Conservation (phyloP, 2,797 vertebrate species). For the Ciconia nigra region DNA sequence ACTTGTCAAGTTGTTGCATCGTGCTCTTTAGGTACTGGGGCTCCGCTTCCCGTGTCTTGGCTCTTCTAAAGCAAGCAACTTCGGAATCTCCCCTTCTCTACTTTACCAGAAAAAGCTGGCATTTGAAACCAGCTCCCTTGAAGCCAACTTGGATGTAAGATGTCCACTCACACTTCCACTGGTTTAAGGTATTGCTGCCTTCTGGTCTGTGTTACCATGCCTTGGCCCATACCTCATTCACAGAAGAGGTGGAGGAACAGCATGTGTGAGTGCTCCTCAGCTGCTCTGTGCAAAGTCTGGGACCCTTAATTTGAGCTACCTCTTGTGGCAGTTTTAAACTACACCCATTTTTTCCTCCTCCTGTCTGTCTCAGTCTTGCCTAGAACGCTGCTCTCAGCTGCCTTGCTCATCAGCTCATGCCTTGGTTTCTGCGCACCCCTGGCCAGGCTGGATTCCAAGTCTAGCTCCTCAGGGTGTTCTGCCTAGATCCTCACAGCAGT, state of each 20-base stretch:
- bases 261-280: background rate
- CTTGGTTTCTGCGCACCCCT: background rate
- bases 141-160: background rate
- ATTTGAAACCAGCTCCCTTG: background rate
- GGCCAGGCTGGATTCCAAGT: background rate
- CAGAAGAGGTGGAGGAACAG: background rate
- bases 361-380: background rate
- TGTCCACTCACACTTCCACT: background rate
- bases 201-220: background rate
- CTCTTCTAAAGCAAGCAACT: background rate
- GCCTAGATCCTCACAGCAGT: background rate
- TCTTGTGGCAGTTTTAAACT: background rate
- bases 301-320: background rate
- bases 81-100: background rate
- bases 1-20: background rate
- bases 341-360: background rate
- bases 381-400: background rate
- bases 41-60: background rate
- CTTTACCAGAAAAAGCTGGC: background rate
- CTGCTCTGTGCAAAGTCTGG: background rate
- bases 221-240: background rate
- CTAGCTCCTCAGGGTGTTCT: background rate
- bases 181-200: background rate
- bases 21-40: fast-evolving
- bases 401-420: background rate